Evolutionary conservation across 2,888 invertebrate species (phyloP).

Genomic region (Acanthosepion esculentum): DNA sequence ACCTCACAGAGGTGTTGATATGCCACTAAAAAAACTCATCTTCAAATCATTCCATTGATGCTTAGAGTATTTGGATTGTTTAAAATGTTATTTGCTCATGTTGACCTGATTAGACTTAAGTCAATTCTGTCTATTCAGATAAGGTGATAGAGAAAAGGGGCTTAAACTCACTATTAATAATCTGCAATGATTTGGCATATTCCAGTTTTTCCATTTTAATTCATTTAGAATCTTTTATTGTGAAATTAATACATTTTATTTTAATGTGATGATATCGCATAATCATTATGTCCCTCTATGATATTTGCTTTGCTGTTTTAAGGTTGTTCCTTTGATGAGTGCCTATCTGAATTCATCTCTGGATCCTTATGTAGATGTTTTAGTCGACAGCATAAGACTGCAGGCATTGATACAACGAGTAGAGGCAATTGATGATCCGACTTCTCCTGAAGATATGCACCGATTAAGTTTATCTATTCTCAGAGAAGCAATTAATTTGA

Average conservation of each 20-base stretch:
- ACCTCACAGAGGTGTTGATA: no score
- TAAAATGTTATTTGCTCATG: no score
- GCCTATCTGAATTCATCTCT: background rate
- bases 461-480: background rate
- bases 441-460: constrained; percentile 34
- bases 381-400: background rate
- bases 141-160: no score
- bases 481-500: constrained; percentile 39
- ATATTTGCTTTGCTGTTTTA: background rate
- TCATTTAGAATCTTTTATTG: background rate
- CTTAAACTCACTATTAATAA: no score
- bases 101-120: no score
- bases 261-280: background rate
- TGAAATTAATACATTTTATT: background rate
- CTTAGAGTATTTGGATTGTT: no score
- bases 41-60: no score
- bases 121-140: no score
- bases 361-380: constrained; percentile 14
- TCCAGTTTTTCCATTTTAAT: no score
- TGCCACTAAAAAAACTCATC: no score
- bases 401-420: background rate
- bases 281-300: background rate
- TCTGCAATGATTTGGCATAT: no score
- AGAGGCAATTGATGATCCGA: background rate
- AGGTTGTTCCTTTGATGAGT: constrained; percentile 36